phyloP scores from a whole-genome alignment of 2,888 invertebrate genomes.

The Slavum lentiscoides region DNA sequence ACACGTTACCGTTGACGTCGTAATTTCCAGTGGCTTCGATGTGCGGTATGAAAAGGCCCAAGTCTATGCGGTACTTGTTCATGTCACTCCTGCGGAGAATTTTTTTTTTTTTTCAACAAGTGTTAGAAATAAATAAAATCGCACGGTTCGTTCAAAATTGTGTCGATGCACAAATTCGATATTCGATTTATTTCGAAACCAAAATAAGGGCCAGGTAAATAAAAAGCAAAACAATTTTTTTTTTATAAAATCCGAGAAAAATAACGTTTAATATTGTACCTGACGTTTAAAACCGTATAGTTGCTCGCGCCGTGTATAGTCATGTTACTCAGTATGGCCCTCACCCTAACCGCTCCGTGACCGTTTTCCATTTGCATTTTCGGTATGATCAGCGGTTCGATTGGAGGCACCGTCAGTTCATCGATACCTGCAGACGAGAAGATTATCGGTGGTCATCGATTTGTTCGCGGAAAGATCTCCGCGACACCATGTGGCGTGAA shows the following conservation, averaged over 20 bases:
- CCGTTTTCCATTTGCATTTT: slow-evolving; percentile 77
- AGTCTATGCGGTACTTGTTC: slow-evolving; percentile 56
- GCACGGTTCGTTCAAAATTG: no score
- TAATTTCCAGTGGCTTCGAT: slow-evolving; percentile 77
- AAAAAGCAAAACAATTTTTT: no score
- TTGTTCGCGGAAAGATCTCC: no score
- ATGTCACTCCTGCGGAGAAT: slow-evolving; percentile 57
- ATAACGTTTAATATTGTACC: slow-evolving; percentile 60
- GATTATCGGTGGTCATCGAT: no score
- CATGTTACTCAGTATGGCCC: slow-evolving; percentile 74
- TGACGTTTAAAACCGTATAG: slow-evolving; percentile 71
- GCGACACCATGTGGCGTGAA: no score
- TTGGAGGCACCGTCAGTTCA: slow-evolving; percentile 73
- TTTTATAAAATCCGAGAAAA: no score
- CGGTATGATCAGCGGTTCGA: slow-evolving; percentile 74
- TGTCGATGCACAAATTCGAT: no score
- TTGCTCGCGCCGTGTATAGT: slow-evolving; percentile 77
- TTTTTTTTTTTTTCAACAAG: no score
- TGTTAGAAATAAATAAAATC: no score
- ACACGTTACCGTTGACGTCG: slow-evolving; percentile 76
- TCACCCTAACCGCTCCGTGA: slow-evolving; percentile 74
- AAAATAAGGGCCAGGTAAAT: no score
- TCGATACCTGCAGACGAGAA: slow-evolving; percentile 64
- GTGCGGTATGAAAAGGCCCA: slow-evolving; percentile 64
- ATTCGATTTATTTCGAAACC: no score